Evolutionary conservation across 2,888 invertebrate genomes (phyloP).

Genomic region (Drosophila leonis): DNA sequence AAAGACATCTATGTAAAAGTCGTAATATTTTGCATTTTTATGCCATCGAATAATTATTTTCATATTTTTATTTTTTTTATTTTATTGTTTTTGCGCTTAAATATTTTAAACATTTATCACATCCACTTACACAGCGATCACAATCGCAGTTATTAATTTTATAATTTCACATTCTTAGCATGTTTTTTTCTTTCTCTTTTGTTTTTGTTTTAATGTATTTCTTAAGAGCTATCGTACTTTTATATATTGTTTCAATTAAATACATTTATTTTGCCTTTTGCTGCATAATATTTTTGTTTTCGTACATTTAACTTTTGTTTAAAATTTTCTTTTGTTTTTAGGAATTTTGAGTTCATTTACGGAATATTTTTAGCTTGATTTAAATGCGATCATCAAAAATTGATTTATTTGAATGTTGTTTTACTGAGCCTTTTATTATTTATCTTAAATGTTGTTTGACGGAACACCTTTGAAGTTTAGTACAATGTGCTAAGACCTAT

Average conservation of each 20-base stretch:
- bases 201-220: constrained; percentile 45
- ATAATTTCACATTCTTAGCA: constrained; percentile 47
- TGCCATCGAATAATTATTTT: constrained; percentile 55
- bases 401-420: constrained; percentile 36
- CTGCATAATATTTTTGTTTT: constrained; percentile 56
- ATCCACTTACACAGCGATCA: constrained; percentile 83
- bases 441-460: constrained; percentile 20
- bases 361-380: constrained; percentile 64
- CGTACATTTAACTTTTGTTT: constrained; percentile 50
- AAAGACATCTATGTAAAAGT: constrained; percentile 67
- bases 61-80: constrained; percentile 51
- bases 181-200: constrained; percentile 31
- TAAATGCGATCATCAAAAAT: constrained; percentile 46
- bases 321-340: constrained; percentile 62
- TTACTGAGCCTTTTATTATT: constrained; percentile 27
- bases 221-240: constrained; percentile 41
- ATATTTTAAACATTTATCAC: constrained; percentile 84
- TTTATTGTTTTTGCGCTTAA: constrained; percentile 71
- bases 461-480: constrained; percentile 32
- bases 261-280: constrained; percentile 51
- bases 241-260: constrained; percentile 62
- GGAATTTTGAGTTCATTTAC: constrained; percentile 81
- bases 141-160: constrained; percentile 74
- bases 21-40: constrained; percentile 58
- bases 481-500: constrained; percentile 32